Base-by-base conservation (phyloP, 2,113 vertebrate genomes). In the Rhinichthys klamathensis region DNA sequence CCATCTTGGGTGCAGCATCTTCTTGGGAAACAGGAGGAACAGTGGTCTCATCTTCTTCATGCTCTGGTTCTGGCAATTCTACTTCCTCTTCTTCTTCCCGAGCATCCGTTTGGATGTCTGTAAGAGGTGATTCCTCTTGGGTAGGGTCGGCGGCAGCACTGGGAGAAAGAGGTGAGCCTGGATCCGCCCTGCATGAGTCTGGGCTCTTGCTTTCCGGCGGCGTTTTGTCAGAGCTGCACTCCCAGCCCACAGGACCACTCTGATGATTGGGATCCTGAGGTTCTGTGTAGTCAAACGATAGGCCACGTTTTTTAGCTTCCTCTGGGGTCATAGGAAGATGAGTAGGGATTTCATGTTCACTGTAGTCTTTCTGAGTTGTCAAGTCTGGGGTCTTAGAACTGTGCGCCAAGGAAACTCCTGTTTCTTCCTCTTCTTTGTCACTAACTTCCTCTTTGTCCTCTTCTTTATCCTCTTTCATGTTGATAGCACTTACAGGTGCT, bases 231-330 rank as follows among this genome's bases (percentile, higher is more conserved):
- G 80, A 74, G 30, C 87, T 82, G 46, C 85, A 87, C 67, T 90
- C 78, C 86, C 83, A 87, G 38, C 35, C 74, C 10, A 46, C 84
- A 23, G 51, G 70, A 25, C 60, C 67, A 7, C 15, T 74, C 6
- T 78, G 86, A 3, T 61, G 82, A 56, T 41, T 81, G 12, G 79
- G 84, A 38, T 77, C 72, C 18, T 83, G 88, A 10, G 90, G 86
- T 67, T 90, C 89, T 0, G 88, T 89, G 72, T 91, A 89, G 80
- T 91, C 89, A 60, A 90, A 89, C 5, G 90, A 90, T 8, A 90
- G 61, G 3, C 79, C 89, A 58, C 85, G 75, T 58, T 89, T 87
- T 46, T 88, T 89, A 13, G 84, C 86, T 80, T 89, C 89, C 27
- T 90, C 90, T 56, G 80, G 86, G 7, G 85, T 81, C 51, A 89